Evolutionary conservation across 2,888 invertebrate species (phyloP), one percentile per base, ranked within the genome.

Genomic region (Drosophila subsilvestris): DNA sequence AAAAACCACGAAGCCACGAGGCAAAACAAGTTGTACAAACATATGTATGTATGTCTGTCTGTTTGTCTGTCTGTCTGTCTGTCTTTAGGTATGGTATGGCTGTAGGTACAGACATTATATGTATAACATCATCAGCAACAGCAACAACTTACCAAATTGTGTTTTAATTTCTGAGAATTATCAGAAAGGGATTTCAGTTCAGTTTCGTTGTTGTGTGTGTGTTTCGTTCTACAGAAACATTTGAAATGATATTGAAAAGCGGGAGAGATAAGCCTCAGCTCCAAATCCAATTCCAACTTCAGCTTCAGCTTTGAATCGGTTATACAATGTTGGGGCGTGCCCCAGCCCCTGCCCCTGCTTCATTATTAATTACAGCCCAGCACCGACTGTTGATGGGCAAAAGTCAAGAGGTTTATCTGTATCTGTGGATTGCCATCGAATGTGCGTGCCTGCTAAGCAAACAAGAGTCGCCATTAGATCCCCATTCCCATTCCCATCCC

Each of bases 81-180:
- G 27, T 32, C 22, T 22, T 3, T 22, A 22, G 22, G 22, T 22
- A 22, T 1, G 4, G 25, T 25, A 25, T 4, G 25, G 1, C 18
- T 48, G 43, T 65, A 37, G 37, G 37, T 37, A 37, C 37, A 37
- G 1, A 37, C 14, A 37, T n/a, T 14, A 37, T 37, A 56, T 72
- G 54, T 72, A 58, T 71, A 56, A 69, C 69, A 69, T 61, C 69
- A 69, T 69, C 69, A 42, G 53, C 32, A 53, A 42, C 37, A 54
- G 63, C 62, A 57, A 63, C 71, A 68, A 56, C 61, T 63, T 50
- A 75, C 70, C 74, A 89, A 86, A 88, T 79, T 83, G 88, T 89
- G 88, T 86, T 80, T 88, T 88, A 86, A 88, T 90, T 90, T 90
- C 90, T 76, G 59, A 89, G 90, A 90, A 90, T 87, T 89, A 89